Percentiles rank a stretch among this genome's conserved stretches.
Conservation (phyloP, 2,888 invertebrate genomes). For the Oeneis ivallda region DNA sequence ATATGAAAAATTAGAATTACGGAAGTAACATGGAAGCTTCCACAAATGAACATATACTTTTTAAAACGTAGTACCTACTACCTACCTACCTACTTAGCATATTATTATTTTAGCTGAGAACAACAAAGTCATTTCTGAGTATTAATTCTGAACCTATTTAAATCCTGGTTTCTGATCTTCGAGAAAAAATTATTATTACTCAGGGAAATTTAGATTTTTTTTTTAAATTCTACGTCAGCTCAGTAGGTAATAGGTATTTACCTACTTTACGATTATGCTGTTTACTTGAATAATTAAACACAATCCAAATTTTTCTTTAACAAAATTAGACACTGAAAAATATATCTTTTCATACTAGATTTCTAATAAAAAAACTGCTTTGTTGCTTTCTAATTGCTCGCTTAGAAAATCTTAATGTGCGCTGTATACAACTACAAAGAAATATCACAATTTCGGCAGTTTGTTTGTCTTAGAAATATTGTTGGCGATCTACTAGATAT, state of each 20-base stretch:
- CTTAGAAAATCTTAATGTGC: constrained; percentile 26
- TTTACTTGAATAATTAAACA: background rate
- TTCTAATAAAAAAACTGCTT: background rate
- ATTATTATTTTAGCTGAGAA: background rate
- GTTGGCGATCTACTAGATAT: constrained; percentile 18
- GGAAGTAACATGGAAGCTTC: background rate
- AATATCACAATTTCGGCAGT: constrained; percentile 49
- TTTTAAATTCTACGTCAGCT: too few relatives aligned
- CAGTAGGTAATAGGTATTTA: too few relatives aligned
- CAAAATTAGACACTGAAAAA: too few relatives aligned
- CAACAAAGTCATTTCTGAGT: background rate
- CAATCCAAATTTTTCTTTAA: background rate
- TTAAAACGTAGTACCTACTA: background rate
- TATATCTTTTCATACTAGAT: too few relatives aligned
- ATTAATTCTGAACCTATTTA: background rate
- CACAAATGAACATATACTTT: background rate
- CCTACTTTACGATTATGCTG: too few relatives aligned
- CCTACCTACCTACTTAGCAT: too few relatives aligned
- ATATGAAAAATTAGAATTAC: background rate
- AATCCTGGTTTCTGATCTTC: background rate
- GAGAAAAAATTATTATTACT: too few relatives aligned
- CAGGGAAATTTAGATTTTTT: background rate
- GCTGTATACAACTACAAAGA: constrained; percentile 35
- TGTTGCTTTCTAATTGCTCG: constrained; percentile 8
- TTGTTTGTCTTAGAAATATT: constrained; percentile 29